Conservation (phyloP, 1,140 invertebrate species). For the Hylyphantes graminicola region DNA sequence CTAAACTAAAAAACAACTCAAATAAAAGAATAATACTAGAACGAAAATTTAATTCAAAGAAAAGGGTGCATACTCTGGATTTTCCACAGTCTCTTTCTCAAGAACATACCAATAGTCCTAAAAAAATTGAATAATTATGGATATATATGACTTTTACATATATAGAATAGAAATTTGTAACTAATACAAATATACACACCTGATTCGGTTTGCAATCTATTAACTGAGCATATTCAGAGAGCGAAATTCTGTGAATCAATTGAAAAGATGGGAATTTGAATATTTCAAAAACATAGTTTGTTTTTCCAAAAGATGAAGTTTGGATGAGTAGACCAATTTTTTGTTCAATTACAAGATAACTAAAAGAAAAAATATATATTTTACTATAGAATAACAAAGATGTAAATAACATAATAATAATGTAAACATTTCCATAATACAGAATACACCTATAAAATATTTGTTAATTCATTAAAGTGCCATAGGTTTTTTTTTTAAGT, state of each 20-base stretch:
- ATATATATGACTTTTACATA: not conserved
- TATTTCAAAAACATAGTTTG: conserved; percentile 4
- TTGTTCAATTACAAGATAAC: not conserved
- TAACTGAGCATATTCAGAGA: not conserved
- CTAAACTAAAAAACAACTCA: not conserved
- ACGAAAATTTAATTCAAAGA: not conserved
- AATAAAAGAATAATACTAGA: not conserved
- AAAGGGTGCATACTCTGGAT: not conserved
- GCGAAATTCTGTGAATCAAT: not conserved
- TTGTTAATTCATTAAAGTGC: no score
- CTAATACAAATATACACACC: not conserved
- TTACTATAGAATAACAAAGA: no score
- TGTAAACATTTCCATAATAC: no score
- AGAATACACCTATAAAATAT: no score
- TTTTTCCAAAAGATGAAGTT: not conserved
- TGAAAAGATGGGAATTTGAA: conserved; percentile 19
- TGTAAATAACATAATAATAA: no score
- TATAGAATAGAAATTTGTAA: not conserved
- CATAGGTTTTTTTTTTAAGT: no score
- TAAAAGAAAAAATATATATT: not conserved
- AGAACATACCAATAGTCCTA: conserved; percentile 12
- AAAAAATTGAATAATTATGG: not conserved
- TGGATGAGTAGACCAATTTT: conserved; percentile 9
- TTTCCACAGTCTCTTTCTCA: not conserved
- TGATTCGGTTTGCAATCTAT: conserved; percentile 15